Base-by-base conservation (phyloP, 2,888 invertebrate genomes). In the Perizoma affinitatum region DNA sequence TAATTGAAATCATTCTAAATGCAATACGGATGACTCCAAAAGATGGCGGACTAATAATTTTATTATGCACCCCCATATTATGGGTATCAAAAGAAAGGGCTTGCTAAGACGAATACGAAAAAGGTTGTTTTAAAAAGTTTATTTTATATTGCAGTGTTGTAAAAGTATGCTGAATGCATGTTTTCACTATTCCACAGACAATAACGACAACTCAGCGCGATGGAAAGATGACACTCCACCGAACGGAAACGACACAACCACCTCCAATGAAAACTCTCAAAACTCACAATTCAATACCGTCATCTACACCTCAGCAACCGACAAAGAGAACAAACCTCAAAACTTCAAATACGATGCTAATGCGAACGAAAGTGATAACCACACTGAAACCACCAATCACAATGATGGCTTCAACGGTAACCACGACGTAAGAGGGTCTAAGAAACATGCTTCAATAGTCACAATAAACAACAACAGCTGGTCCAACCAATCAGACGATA, bases 211-310 rank as follows among this genome's bases (percentile, higher is more conserved):
- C 71, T 80, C 93, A 42, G 93, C 90, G 9, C 78, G 93, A 70
- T 93, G 93, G 93, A 93, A 93, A 74, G 93, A 93, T 73, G 93
- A 93, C 73, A 92, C 92, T 0, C 93, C 93, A 5, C 93, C 93
- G 0, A 92, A 90, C 79, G 92, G 88, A 4, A 92, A 92, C 74
- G 92, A 93, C 69, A 84, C 90, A 3, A 87, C 86, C 54, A 87
- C 79, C 69, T 88, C 90, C 4, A 87, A 84, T 74, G 87, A 92
- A 41, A 88, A 88, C 71, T 88, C 63, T 44, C 63, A 63, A 34
- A 88, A 87, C 72, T 88, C 64, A 4, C 64, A 64, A 58, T 61
- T 79, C 76, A 92, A 92, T 75, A 93, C 93, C 4, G 91, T 93
- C 73, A 92, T 93, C 66, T 92, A 92, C 77, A 92, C 90, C 65